Conservation (phyloP, 2,888 invertebrate genomes). For the Beris chalybata region DNA sequence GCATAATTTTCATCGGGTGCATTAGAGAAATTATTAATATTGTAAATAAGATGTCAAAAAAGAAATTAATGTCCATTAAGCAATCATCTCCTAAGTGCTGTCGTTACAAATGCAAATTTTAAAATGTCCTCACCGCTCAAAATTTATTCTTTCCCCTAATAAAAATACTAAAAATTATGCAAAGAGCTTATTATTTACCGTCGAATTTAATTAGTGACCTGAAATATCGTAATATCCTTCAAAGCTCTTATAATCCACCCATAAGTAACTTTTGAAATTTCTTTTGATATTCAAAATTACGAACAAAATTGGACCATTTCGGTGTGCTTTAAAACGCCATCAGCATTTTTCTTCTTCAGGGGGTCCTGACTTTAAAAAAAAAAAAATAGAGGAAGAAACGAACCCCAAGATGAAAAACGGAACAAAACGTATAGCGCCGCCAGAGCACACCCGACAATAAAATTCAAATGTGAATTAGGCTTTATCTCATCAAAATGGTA, state of each 20-base stretch:
- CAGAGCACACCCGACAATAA: conserved; percentile 27
- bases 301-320: conserved; percentile 26
- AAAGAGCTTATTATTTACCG: too few species aligned
- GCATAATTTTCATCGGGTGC: too few species aligned
- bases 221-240: conserved; percentile 8
- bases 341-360: conserved; percentile 15
- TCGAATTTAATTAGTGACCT: conserved; percentile 25
- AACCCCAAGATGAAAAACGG: not conserved
- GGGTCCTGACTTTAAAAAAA: not conserved
- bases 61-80: too few species aligned
- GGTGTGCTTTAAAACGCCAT: conserved; percentile 24
- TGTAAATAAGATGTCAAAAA: too few species aligned
- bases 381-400: not conserved
- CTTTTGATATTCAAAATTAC: conserved; percentile 29
- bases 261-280: conserved; percentile 11
- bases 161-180: too few species aligned
- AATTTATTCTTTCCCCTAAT: too few species aligned
- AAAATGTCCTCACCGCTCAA: too few species aligned
- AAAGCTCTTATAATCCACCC: conserved; percentile 14
- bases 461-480: conserved; percentile 34
- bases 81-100: too few species aligned
- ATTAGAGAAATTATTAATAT: too few species aligned
- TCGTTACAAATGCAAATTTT: too few species aligned
- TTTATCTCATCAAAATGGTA: conserved; percentile 34
- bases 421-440: conserved; percentile 10